Base-by-base conservation (phyloP, 1,140 invertebrate species). In the Bombus polaris region DNA sequence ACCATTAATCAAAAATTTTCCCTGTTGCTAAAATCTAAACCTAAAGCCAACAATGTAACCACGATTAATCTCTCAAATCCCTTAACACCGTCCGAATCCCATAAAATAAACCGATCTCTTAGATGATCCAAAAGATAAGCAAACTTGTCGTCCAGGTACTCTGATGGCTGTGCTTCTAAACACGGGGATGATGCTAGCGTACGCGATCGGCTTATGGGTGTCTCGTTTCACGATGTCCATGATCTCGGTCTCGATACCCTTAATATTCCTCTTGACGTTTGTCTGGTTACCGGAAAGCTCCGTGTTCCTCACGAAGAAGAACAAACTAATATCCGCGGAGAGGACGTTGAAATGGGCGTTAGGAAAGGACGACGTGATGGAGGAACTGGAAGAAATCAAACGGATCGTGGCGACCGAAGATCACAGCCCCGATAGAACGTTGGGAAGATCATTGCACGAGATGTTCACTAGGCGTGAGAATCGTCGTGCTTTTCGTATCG, bases 401-500 rank as follows among this genome's bases (percentile, higher is more conserved):
- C 95, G 96, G 87, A 96, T 96, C 65, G 95, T 97, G 5, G 95
- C 96, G 62, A 94, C 94, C 62, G 96, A 96, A 5, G 89, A 95
- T 13, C 92, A 95, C 8, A 94, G 95, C 47, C 91, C 93, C 28
- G 93, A 94, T 3, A 94, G 94, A n/a, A 88, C 70, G 6, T 86
- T 92, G 39, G 32, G 25, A 1, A 87, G 91, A 4, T 91, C 91
- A 18, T 89, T 97, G 2, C 93, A 91, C 70, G 96, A 96, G 89
- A 93, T 97, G 44, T 93, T 97, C 15, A 94, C 91, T 1, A 96
- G 95, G 77, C 95, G 94, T 28, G 96, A 96, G 6, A 96, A 97
- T 25, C 95, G 96, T 76, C 97, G 96, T 91, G 97, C 97, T 0
- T 95, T 98, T 57, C 94, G 97, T 5, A 97, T 98, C 80, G 96